phyloP scores from a whole-genome alignment of 2,797 vertebrate species.

The Aselliscus stoliczkanus region DNA sequence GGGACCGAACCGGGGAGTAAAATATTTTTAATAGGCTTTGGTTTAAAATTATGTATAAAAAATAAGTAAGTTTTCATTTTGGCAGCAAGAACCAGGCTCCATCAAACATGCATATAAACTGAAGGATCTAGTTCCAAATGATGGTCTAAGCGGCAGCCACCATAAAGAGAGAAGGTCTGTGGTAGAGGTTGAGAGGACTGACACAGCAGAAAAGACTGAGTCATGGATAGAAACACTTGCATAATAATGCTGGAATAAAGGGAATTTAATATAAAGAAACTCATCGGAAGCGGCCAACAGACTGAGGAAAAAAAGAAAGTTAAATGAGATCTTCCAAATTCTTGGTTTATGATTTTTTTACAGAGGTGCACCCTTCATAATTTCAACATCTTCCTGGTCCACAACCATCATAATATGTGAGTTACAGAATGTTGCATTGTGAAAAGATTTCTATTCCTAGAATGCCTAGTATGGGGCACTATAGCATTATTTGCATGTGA shows the following conservation, averaged over 20 bases:
- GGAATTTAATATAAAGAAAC: not conserved
- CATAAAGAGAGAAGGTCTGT: not conserved
- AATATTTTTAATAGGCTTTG: not conserved
- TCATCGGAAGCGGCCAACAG: not conserved
- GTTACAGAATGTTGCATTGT: not conserved
- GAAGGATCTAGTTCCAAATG: not conserved
- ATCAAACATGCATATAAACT: not conserved
- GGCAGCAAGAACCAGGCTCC: not conserved
- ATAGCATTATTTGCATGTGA: not conserved
- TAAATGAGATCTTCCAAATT: not conserved
- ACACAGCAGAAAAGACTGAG: not conserved
- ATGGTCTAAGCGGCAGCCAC: not conserved
- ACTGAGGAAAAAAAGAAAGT: not conserved
- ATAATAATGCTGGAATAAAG: not conserved
- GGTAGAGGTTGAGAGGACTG: not conserved
- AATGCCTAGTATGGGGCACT: not conserved
- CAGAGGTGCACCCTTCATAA: not conserved
- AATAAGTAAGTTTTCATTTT: not conserved
- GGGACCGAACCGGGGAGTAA: too few species aligned
- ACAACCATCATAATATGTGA: not conserved
- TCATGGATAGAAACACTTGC: not conserved
- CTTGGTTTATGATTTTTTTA: not conserved
- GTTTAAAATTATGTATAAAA: not conserved
- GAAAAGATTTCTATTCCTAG: not conserved
- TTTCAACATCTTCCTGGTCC: not conserved